These are phyloP conservation scores for Anarsia innoxiella DNA, from an alignment of 2,888 invertebrate genomes.

Conservation along the genomic window DNA sequence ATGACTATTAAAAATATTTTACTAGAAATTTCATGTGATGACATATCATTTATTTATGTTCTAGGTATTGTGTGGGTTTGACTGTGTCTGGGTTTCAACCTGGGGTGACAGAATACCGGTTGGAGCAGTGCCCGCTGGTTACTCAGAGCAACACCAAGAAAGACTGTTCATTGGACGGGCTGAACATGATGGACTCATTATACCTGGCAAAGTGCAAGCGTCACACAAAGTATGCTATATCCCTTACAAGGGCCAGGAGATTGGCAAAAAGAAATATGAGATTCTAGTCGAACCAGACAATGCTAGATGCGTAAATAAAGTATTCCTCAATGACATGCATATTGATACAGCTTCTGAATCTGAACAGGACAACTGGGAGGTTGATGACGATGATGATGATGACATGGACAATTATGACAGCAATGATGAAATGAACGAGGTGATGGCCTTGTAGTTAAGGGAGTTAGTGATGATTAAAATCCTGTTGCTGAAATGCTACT, in stretches of 20 bases:
- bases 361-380: slow-evolving; percentile 9
- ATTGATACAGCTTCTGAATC: slow-evolving; percentile 9
- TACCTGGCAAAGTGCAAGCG: slow-evolving; percentile 79
- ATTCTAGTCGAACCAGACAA: slow-evolving; percentile 20
- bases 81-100: slow-evolving; percentile 61
- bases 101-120: slow-evolving; percentile 74
- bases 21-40: background rate
- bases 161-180: slow-evolving; percentile 78
- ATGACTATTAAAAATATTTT: background rate
- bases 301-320: slow-evolving; percentile 12
- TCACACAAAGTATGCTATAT: slow-evolving; percentile 81
- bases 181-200: slow-evolving; percentile 78
- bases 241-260: slow-evolving; percentile 46
- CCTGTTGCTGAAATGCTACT: slow-evolving; percentile 3
- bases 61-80: slow-evolving; percentile 43
- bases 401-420: slow-evolving; percentile 4
- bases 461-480: slow-evolving; percentile 3
- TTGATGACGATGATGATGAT: slow-evolving; percentile 13
- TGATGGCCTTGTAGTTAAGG: slow-evolving; percentile 8
- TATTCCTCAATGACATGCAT: slow-evolving; percentile 7
- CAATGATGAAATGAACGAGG: slow-evolving; percentile 5
- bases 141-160: slow-evolving; percentile 48
- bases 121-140: slow-evolving; percentile 77
- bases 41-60: no score
- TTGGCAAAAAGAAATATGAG: slow-evolving; percentile 18